Evolutionary conservation across 2,888 invertebrate genomes (phyloP).

Genomic region (Chaetoderma sp.): DNA sequence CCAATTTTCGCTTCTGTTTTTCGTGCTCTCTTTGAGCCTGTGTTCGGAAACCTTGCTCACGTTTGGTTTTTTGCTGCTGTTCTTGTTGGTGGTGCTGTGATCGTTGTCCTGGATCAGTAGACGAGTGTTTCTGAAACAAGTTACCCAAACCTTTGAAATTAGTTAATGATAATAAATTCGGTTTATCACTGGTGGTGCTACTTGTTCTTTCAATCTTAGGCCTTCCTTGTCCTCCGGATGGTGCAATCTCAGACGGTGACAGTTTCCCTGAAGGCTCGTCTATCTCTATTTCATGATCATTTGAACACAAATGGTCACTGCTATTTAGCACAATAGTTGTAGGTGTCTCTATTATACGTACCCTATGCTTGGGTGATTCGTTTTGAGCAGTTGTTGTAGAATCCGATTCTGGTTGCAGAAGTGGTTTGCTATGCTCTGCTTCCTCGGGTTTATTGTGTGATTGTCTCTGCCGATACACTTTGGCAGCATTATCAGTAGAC

Average conservation of each 20-base stretch:
- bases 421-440: background rate
- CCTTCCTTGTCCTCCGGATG: background rate
- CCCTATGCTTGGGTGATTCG: no score
- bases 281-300: no score
- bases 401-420: background rate
- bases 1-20: constrained; percentile 90
- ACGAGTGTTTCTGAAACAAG: background rate
- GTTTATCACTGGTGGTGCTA: background rate
- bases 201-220: background rate
- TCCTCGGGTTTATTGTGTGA: no score
- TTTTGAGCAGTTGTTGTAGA: background rate
- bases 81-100: no score
- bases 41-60: constrained; percentile 32
- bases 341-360: no score
- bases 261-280: no score
- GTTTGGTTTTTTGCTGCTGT: constrained; percentile 16
- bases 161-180: background rate
- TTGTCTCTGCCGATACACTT: background rate
- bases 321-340: background rate
- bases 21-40: constrained; percentile 80
- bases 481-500: constrained; percentile 13
- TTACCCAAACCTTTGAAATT: constrained; percentile 6
- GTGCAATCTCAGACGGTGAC: background rate
- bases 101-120: no score
- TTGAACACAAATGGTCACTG: background rate